Percentiles rank a stretch among this genome's conserved stretches.
phyloP scores from a whole-genome alignment of 2,113 vertebrate genomes.

The Engystomops pustulosus region DNA sequence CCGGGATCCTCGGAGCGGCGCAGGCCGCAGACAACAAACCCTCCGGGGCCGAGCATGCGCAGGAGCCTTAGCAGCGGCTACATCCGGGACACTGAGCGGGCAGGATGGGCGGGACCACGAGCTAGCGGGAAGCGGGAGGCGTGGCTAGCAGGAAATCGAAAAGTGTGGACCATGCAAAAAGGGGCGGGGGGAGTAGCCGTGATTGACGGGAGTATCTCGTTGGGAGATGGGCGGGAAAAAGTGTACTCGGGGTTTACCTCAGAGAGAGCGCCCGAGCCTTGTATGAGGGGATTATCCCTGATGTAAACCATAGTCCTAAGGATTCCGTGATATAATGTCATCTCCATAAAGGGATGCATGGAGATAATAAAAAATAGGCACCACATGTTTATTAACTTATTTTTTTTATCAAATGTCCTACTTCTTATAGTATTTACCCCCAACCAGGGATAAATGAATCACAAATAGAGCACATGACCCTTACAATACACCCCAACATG shows the following conservation, averaged over 20 bases:
- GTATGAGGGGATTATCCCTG: no score
- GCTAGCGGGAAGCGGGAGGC: neutral
- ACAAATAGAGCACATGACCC: no score
- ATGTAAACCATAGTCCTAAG: no score
- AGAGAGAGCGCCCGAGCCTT: neutral
- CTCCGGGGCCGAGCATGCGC: slow-evolving; percentile 36
- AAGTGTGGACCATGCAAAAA: neutral
- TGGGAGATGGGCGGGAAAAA: slow-evolving; percentile 12
- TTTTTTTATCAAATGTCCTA: no score
- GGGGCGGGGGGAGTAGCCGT: neutral
- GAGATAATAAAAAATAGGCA: no score
- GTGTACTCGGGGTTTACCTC: neutral
- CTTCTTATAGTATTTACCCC: no score
- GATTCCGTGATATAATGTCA: no score
- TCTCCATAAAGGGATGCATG: no score
- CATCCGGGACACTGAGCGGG: slow-evolving; percentile 52
- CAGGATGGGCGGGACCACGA: neutral
- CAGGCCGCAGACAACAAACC: slow-evolving; percentile 54
- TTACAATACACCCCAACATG: no score
- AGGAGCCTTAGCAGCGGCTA: slow-evolving; percentile 13
- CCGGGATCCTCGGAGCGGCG: slow-evolving; percentile 17
- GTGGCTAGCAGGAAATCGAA: neutral
- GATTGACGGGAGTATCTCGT: slow-evolving; percentile 6
- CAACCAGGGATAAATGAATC: no score
- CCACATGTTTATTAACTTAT: no score